Base-by-base conservation (phyloP, 2,797 vertebrate genomes). In the Hoplostethus atlanticus region DNA sequence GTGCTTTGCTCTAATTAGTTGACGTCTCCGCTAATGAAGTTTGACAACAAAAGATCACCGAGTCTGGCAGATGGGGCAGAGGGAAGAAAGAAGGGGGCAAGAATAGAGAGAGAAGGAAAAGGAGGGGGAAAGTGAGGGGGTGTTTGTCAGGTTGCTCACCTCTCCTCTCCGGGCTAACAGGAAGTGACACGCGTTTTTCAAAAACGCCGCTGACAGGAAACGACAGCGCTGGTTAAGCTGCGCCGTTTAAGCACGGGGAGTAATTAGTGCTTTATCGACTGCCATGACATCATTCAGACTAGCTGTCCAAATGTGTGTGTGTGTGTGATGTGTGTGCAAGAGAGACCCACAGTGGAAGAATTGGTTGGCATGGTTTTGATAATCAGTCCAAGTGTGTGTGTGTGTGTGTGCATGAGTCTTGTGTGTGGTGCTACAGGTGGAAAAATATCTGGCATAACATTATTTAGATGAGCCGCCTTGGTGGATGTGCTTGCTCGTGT, bases 1-100 rank as follows among this genome's bases (percentile, higher is more conserved):
- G 58, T 46, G 79, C 83, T 69, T 15, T 73, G 79, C 79, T 83
- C 82, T 93, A 94, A 95, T 93, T 94, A 95, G 94, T 94, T 82
- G 94, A 94, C 90, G 91, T 95, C 92, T 95, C 91, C 69, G 63
- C 92, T 95, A 96, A 97, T 94, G 89, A 93, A 94, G 93, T 95
- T 95, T 97, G 97, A 97, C 97, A 97, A 97, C 95, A 97, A 95
- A 94, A 94, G 95, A 96, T 92, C 92, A 91, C 93, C 90, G 79
- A 90, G 58, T 87, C 72, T 86, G 93, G 88, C 92, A 93, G 94
- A 93, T 94, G 77, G 81, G 87, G 85, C 84, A 72, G 73, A 59
- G 28, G 62, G 57, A 34, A 28, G 47, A 66, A 34, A 6, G 11
- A 50, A 3, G 42, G 77, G 73, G 69, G 66, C 42, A 46, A 36